Percentiles rank a stretch among this genome's conserved stretches.
phyloP scores from a whole-genome alignment of 2,113 vertebrate species.

The Eupsittula cactorum region DNA sequence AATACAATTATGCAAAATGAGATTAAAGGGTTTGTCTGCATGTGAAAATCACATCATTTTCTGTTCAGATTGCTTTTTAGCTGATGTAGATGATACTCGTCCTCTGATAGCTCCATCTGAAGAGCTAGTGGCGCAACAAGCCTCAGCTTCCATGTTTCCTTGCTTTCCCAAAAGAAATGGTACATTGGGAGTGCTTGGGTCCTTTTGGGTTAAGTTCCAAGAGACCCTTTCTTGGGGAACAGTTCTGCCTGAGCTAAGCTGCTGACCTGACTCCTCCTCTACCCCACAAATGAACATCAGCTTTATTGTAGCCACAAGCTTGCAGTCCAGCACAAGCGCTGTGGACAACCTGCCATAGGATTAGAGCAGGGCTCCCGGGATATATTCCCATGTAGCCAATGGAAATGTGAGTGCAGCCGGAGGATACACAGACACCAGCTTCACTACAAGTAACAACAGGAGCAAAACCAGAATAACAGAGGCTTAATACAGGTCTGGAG shows the following conservation, averaged over 20 bases:
- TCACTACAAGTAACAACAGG: neutral
- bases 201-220: neutral
- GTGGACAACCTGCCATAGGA: neutral
- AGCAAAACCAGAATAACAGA: neutral
- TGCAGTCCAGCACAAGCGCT: rapidly evolving
- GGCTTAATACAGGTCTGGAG: neutral
- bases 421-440: neutral
- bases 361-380: neutral
- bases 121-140: neutral
- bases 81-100: neutral
- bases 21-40: neutral
- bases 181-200: rapidly evolving
- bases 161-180: neutral
- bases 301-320: rapidly evolving
- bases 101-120: neutral
- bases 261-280: neutral
- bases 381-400: rapidly evolving
- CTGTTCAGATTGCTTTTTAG: neutral
- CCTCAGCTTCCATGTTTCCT: neutral
- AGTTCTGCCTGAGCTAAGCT: neutral
- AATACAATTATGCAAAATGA: neutral
- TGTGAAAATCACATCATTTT: neutral
- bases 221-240: neutral
- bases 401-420: neutral
- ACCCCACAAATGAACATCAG: neutral